Evolutionary conservation across 2,888 invertebrate species (phyloP).

Genomic region (Rhaphigaster nebulosa): DNA sequence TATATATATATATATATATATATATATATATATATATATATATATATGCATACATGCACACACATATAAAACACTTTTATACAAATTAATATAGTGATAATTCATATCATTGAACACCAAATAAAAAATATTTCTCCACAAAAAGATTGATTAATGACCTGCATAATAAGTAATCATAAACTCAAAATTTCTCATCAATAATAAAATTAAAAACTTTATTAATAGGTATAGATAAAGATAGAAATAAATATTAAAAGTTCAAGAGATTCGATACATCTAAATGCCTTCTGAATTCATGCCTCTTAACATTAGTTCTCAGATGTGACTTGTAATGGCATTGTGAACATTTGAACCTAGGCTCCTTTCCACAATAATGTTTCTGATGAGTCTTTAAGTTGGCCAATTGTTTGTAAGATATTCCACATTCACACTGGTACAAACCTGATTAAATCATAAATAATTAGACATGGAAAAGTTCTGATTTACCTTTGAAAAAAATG

Average conservation of each 20-base stretch:
- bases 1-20: too few species aligned
- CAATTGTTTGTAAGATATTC: constrained; percentile 52
- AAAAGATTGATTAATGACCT: neutral
- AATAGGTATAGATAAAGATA: neutral
- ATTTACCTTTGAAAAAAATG: neutral
- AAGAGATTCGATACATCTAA: neutral
- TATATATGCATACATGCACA: too few species aligned
- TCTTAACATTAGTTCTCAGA: constrained; percentile 57
- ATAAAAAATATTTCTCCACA: neutral
- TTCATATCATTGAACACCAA: neutral
- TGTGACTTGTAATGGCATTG: constrained; percentile 51
- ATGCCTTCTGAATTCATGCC: constrained; percentile 60
- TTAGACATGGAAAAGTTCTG: neutral
- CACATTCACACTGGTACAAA: constrained; percentile 54
- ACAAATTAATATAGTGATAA: too few species aligned
- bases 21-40: too few species aligned
- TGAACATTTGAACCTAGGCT: constrained; percentile 57
- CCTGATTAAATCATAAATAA: constrained; percentile 53
- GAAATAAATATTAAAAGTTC: constrained; percentile 43
- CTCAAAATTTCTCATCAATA: neutral
- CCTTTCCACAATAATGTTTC: constrained; percentile 58
- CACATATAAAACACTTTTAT: neutral
- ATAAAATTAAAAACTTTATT: constrained; percentile 8
- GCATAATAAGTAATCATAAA: neutral
- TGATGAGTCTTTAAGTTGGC: constrained; percentile 56